phyloP scores from a whole-genome alignment of 2,113 vertebrate species.

The Hassar affinis region DNA sequence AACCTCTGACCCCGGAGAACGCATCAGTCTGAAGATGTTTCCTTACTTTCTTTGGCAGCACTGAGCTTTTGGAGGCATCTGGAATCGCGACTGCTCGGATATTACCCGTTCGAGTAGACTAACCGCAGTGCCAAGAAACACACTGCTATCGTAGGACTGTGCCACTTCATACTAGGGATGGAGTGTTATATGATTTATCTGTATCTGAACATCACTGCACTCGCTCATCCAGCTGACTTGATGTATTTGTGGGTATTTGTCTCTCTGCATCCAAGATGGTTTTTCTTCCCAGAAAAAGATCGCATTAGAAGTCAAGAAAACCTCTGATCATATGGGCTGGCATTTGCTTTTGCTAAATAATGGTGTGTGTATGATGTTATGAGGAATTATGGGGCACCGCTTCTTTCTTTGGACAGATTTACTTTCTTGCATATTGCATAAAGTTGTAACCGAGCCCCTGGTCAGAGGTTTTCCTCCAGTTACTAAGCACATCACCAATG shows the following conservation, averaged over 20 bases:
- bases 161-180: neutral
- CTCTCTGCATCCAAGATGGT: neutral
- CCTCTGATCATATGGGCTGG: neutral
- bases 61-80: neutral
- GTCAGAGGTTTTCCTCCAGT: neutral
- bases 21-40: neutral
- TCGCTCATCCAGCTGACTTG: neutral
- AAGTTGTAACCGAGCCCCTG: neutral
- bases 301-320: neutral
- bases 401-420: neutral
- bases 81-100: neutral
- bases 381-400: neutral
- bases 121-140: neutral
- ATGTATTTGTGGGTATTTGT: neutral
- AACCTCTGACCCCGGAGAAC: neutral
- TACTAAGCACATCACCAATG: neutral
- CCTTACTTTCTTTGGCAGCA: constrained; percentile 13
- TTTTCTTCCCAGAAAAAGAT: neutral
- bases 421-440: neutral
- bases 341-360: neutral
- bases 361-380: neutral
- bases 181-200: neutral
- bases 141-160: neutral
- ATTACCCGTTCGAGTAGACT: neutral
- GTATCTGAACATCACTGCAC: neutral